Evolutionary conservation across 2,113 vertebrate genomes (phyloP), one percentile per base, ranked within the genome.

Genomic region (Callipepla californica): DNA sequence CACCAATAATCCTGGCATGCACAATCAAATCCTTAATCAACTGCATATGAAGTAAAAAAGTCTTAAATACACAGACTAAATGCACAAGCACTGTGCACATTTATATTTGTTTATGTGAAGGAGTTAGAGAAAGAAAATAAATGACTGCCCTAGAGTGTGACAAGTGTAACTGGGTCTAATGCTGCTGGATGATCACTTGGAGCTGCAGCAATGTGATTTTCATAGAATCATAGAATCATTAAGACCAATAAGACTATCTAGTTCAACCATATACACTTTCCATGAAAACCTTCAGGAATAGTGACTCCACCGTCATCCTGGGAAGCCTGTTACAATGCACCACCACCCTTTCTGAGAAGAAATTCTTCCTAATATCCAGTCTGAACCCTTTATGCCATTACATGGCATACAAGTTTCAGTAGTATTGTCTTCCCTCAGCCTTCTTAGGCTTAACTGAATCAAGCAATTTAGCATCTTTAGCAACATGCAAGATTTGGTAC

Each of bases 1-100:
- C 75, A 85, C 62, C 77, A 85, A 92, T 89, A 87, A 91, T 89
- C 47, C 90, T 96, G 95, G 91, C 92, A 96, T 79, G 59, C 79
- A 63, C 47, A 80, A 72, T 38, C 10, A 1, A 85, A 67, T 62
- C 82, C 38, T 1, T 3, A 89, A 82, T 59, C 2, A 3, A 70
- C 34, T 85, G 34, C 50, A 59, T 61, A 75, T 89, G 44, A 44
- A 28, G 50, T 22, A 47, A 18, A 28, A 69, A 80, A 84, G 68
- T 32, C 11, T 18, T 87, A 70, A 86, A 50, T 0, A 0, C 36
- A 59, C 25, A n/a, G 42, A 30, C 77, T 74, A 80, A 80, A 38
- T n/a, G 57, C 32, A 28, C 79, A 69, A 91, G 45, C 30, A 28
- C 9, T 51, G 38, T 25, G 30, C 25, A 25, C 0, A 1, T 25